Evolutionary conservation across 2,113 vertebrate species (phyloP).

Genomic region (Nerophis ophidion): DNA sequence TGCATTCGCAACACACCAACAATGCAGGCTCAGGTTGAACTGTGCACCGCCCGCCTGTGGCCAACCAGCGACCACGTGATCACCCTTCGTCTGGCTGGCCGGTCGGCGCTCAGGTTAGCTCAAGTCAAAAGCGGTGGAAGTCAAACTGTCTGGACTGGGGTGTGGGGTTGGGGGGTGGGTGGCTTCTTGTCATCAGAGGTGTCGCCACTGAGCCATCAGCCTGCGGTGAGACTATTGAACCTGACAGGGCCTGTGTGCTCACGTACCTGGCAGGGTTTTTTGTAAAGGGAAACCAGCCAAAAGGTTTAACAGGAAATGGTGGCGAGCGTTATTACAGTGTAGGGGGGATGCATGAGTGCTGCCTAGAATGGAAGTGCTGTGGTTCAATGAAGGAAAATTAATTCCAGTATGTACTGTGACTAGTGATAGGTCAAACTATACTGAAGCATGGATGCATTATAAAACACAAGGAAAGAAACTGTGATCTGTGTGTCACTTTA

Average conservation of each 20-base stretch:
- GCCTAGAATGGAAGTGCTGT: too few species aligned
- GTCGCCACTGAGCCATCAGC: conserved; percentile 29
- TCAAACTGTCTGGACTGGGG: conserved; percentile 34
- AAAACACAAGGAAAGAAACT: too few species aligned
- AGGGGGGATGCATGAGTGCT: too few species aligned
- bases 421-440: too few species aligned
- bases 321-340: too few species aligned
- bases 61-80: conserved; percentile 48
- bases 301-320: too few species aligned
- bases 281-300: too few species aligned
- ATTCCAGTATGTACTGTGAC: too few species aligned
- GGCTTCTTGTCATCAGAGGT: conserved; percentile 32
- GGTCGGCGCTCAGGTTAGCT: conserved; percentile 42
- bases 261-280: conserved; percentile 18
- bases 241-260: conserved; percentile 44
- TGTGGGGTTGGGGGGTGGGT: conserved; percentile 11
- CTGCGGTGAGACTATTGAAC: conserved; percentile 26
- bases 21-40: conserved; percentile 29
- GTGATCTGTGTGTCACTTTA: too few species aligned
- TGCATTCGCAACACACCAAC: conserved; percentile 40
- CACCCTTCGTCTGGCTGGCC: conserved; percentile 42
- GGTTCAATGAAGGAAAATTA: too few species aligned
- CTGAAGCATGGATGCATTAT: too few species aligned
- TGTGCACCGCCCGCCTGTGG: conserved; percentile 27
- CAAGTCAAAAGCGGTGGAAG: conserved; percentile 51